Percentiles rank a stretch among this genome's conserved stretches.
Evolutionary conservation across 2,797 vertebrate species (phyloP).

Genomic region (Molossus alvarezi): DNA sequence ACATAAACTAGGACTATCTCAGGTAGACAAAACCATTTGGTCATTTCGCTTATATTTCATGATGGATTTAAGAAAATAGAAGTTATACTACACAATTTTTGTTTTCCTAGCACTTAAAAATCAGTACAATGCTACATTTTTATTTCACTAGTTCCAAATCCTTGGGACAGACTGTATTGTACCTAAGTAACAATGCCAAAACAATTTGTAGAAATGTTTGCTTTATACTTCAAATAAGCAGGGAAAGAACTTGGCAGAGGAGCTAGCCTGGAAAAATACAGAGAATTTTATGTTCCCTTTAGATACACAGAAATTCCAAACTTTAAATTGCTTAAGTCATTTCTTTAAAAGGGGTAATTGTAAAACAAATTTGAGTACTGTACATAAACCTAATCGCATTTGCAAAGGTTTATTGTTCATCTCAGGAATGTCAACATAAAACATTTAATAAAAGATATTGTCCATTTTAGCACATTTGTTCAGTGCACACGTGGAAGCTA

Average conservation of each 20-base stretch:
- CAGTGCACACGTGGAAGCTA: neutral
- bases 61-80: neutral
- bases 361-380: neutral
- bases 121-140: neutral
- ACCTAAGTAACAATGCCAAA: neutral
- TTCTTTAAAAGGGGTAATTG: neutral
- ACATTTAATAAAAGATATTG: neutral
- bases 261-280: neutral
- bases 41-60: neutral
- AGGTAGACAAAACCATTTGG: neutral
- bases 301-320: neutral
- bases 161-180: neutral
- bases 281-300: slow-evolving; percentile 44
- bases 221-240: slow-evolving; percentile 16
- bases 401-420: slow-evolving; percentile 41
- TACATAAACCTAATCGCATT: neutral
- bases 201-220: neutral
- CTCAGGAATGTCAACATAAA: slow-evolving; percentile 29
- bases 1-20: neutral
- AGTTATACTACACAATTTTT: neutral
- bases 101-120: slow-evolving; percentile 10
- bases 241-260: neutral
- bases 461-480: neutral
- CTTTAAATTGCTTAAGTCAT: slow-evolving; percentile 54
- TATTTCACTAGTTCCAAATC: slow-evolving; percentile 10